Conservation (phyloP, 2,888 invertebrate species). For the Caradrina clavipalpis region DNA sequence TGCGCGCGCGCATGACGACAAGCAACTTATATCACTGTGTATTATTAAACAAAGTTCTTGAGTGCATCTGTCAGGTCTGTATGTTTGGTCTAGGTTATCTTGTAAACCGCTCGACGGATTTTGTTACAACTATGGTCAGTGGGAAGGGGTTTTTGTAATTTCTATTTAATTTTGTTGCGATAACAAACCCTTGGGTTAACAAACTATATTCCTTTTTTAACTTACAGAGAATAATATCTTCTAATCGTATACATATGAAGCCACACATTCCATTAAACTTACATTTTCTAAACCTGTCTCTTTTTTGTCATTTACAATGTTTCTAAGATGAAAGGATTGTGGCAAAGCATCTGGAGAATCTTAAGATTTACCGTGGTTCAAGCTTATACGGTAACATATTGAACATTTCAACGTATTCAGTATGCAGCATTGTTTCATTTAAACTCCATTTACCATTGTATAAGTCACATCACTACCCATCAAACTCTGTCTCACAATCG, state of each 20-base stretch:
- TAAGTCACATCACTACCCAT: slow-evolving; percentile 19
- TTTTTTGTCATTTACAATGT: too few relatives aligned
- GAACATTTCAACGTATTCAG: neutral
- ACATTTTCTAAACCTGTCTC: too few relatives aligned
- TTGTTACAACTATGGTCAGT: slow-evolving; percentile 6
- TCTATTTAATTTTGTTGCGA: too few relatives aligned
- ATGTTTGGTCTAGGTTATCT: slow-evolving; percentile 12
- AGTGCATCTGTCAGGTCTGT: slow-evolving; percentile 33
- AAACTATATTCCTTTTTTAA: too few relatives aligned
- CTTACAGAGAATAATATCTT: too few relatives aligned
- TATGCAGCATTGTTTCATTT: neutral
- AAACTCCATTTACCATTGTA: slow-evolving; percentile 20
- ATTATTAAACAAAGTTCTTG: slow-evolving; percentile 51
- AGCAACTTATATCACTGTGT: slow-evolving; percentile 42
- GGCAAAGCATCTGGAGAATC: too few relatives aligned
- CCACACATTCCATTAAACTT: too few relatives aligned
- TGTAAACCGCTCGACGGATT: slow-evolving; percentile 15
- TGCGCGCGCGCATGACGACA: slow-evolving; percentile 50
- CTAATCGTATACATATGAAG: too few relatives aligned
- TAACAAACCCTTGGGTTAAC: too few relatives aligned
- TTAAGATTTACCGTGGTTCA: neutral
- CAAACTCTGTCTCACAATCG: slow-evolving; percentile 27
- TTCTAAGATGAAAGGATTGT: too few relatives aligned
- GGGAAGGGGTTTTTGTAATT: neutral
- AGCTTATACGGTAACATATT: neutral